Percentiles rank a stretch among this genome's conserved stretches.
phyloP scores from a whole-genome alignment of 2,797 vertebrate species.

The Danio tinwini region DNA sequence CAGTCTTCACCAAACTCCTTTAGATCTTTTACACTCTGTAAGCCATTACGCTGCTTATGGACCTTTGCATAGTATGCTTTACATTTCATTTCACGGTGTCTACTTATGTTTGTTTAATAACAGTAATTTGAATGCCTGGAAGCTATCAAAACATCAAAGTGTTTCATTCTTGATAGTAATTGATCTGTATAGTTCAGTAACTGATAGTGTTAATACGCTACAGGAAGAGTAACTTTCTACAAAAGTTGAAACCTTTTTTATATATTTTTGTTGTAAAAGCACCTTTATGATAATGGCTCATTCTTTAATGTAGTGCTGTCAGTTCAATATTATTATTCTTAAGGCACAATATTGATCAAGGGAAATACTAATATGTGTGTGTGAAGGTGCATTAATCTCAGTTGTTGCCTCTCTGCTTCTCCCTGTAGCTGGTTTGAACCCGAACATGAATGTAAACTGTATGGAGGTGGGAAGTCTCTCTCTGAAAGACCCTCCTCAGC shows the following conservation, averaged over 20 bases:
- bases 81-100: too few species aligned
- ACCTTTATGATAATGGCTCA: too few species aligned
- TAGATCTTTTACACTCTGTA: slow-evolving; percentile 92
- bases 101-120: neutral
- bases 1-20: slow-evolving; percentile 93
- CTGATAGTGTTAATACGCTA: too few species aligned
- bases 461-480: slow-evolving; percentile 93
- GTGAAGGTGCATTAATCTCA: neutral
- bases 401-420: slow-evolving; percentile 6
- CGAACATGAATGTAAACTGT: slow-evolving; percentile 96
- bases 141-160: too few species aligned
- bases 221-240: too few species aligned
- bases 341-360: too few species aligned
- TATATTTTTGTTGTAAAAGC: too few species aligned
- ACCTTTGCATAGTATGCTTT: neutral
- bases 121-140: neutral
- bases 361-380: neutral
- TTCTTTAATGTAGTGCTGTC: too few species aligned
- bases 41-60: slow-evolving; percentile 58
- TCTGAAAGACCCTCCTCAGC: slow-evolving; percentile 94
- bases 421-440: slow-evolving; percentile 90
- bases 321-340: too few species aligned
- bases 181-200: too few species aligned
- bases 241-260: too few species aligned
- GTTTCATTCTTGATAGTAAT: too few species aligned